Evolutionary conservation across 2,113 vertebrate species (phyloP).

Genomic region (Ceuthmochares aereus): DNA sequence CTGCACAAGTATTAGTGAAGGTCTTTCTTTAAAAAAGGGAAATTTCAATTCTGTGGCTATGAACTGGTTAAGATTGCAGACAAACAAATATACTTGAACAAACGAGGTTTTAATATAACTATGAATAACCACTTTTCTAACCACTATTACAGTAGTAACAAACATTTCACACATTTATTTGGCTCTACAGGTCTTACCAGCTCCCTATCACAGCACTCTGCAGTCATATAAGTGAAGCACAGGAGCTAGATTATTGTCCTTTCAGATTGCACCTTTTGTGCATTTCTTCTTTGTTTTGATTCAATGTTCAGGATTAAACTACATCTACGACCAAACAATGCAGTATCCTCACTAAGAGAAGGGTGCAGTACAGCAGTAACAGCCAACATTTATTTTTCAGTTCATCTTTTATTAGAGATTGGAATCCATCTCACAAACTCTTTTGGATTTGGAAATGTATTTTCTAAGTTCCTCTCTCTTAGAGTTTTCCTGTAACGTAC

Average conservation of each 20-base stretch:
- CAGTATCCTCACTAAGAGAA: neutral
- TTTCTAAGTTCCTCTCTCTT: fast-evolving
- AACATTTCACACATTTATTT: neutral
- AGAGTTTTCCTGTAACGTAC: neutral
- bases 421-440: neutral
- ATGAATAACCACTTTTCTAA: neutral
- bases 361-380: neutral
- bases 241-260: neutral
- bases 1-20: neutral
- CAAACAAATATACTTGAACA: neutral
- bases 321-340: neutral
- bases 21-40: neutral
- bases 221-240: fast-evolving
- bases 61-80: neutral
- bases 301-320: neutral
- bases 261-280: neutral
- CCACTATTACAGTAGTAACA: neutral
- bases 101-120: neutral
- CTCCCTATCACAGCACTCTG: neutral
- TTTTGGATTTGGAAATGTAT: neutral
- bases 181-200: neutral
- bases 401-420: neutral
- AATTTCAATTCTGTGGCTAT: fast-evolving
- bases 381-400: neutral
- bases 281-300: neutral